These are phyloP conservation scores for Leptoteleia sp. DNA, from an alignment of 1,140 invertebrate genomes.

Conservation along the genomic window DNA sequence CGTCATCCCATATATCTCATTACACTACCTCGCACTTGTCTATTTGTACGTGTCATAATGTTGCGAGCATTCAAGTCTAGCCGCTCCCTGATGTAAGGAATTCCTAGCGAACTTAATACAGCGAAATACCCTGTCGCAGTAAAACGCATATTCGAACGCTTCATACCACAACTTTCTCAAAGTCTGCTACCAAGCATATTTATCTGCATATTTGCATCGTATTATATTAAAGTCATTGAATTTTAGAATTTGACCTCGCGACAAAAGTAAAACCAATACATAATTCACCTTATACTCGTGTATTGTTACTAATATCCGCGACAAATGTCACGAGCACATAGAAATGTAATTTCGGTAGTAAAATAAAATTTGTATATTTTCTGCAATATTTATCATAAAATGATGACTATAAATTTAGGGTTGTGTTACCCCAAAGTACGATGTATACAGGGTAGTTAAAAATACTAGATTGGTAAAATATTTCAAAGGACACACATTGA, in stretches of 20 bases:
- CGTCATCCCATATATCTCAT: constrained; percentile 32
- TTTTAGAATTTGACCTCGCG: constrained; percentile 36
- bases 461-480: too few relatives aligned
- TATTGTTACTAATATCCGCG: too few relatives aligned
- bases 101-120: constrained; percentile 61
- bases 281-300: constrained; percentile 31
- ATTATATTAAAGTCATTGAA: constrained; percentile 43
- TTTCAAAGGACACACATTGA: too few relatives aligned
- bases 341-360: too few relatives aligned
- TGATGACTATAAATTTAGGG: too few relatives aligned
- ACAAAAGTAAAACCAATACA: constrained; percentile 27
- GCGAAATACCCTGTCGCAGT: constrained; percentile 43
- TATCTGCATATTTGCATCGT: constrained; percentile 57
- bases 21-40: constrained; percentile 40
- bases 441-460: too few relatives aligned
- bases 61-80: constrained; percentile 56
- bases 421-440: too few relatives aligned
- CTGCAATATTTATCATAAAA: too few relatives aligned
- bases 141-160: constrained; percentile 59
- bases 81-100: constrained; percentile 65
- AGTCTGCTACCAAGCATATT: constrained; percentile 48
- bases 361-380: too few relatives aligned
- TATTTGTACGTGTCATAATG: constrained; percentile 64
- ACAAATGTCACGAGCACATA: too few relatives aligned
- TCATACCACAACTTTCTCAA: constrained; percentile 59